Percentiles rank a stretch among this genome's conserved stretches.
phyloP scores from a whole-genome alignment of 1,140 invertebrate species.

The Antheraea mylitta region DNA sequence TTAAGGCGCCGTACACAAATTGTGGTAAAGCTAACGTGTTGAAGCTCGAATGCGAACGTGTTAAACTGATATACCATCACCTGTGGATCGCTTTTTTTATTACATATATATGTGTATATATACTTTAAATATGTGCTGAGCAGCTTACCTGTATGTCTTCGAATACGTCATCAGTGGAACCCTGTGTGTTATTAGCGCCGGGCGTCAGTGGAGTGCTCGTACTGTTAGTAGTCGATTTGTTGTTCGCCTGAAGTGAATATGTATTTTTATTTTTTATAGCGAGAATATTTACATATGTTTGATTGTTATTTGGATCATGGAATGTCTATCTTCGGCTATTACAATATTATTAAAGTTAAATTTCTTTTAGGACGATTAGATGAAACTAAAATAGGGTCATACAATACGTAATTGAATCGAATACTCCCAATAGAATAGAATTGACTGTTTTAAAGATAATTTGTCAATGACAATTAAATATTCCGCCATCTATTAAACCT shows the following conservation, averaged over 20 bases:
- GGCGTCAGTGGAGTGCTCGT: slow-evolving; percentile 69
- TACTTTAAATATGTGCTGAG: slow-evolving; percentile 9
- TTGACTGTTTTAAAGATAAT: no score
- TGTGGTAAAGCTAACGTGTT: slow-evolving; percentile 38
- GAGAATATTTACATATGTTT: not conserved
- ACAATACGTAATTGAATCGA: no score
- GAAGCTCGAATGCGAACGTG: slow-evolving; percentile 73
- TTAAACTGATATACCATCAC: slow-evolving; percentile 64
- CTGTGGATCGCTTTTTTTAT: slow-evolving; percentile 30
- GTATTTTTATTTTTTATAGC: slow-evolving; percentile 6
- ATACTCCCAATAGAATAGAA: no score
- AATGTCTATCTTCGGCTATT: no score
- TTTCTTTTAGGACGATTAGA: no score
- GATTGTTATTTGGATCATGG: no score
- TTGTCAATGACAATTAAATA: no score
- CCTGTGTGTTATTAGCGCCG: slow-evolving; percentile 64
- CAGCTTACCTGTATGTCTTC: slow-evolving; percentile 74
- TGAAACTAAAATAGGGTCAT: no score
- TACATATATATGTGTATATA: no score
- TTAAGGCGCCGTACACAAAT: slow-evolving; percentile 33
- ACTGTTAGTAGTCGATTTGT: slow-evolving; percentile 66
- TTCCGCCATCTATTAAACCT: no score
- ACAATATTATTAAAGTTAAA: no score
- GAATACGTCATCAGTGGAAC: slow-evolving; percentile 75
- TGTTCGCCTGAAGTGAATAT: slow-evolving; percentile 57